Evolutionary conservation across 2,797 vertebrate genomes (phyloP).

Genomic region (Schizopygopsis malacanthus): DNA sequence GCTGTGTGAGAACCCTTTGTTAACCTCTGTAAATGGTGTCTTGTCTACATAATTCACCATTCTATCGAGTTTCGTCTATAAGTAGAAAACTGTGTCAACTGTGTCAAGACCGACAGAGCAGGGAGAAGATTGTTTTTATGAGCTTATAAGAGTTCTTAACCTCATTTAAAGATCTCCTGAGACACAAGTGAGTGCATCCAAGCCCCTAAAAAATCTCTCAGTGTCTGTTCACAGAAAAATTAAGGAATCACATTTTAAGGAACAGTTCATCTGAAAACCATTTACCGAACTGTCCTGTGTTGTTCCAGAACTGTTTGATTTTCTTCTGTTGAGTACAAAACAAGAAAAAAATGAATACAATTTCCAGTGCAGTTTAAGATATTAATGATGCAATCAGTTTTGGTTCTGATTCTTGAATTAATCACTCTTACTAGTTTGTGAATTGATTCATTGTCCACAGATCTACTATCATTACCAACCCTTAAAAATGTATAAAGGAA

Average conservation of each 20-base stretch:
- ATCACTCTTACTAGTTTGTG: not conserved
- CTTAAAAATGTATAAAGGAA: not conserved
- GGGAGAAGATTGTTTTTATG: not conserved
- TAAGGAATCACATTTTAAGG: not conserved
- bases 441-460: not conserved
- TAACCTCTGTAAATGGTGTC: slow-evolving; percentile 36
- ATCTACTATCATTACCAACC: not conserved
- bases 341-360: not conserved
- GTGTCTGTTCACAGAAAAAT: not conserved
- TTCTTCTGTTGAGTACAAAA: not conserved
- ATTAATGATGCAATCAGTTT: too few species aligned
- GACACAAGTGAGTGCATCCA: slow-evolving; percentile 3
- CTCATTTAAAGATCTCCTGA: slow-evolving; percentile 42
- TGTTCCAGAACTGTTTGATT: not conserved
- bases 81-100: slow-evolving; percentile 41
- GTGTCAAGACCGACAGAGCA: slow-evolving; percentile 40
- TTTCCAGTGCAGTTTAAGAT: not conserved
- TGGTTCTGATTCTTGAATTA: not conserved
- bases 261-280: not conserved
- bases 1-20: slow-evolving; percentile 26
- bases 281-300: not conserved
- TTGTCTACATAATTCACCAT: slow-evolving; percentile 42
- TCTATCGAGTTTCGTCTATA: slow-evolving; percentile 12
- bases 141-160: slow-evolving; percentile 29
- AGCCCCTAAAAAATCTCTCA: not conserved